Percentiles rank a stretch among this genome's conserved stretches.
Evolutionary conservation across 2,888 invertebrate species (phyloP).

Genomic region (Apodemia mormo): DNA sequence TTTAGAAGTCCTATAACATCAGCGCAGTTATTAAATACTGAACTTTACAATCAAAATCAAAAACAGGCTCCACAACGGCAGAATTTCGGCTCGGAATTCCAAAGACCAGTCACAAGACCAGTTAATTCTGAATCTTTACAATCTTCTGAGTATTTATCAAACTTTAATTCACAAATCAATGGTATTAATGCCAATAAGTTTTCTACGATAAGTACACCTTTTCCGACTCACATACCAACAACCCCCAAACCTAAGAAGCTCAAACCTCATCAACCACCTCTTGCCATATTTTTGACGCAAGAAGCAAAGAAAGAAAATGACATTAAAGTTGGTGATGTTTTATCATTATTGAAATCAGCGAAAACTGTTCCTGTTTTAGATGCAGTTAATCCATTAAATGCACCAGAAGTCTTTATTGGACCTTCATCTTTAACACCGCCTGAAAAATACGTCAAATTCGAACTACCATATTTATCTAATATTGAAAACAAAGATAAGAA

Average conservation of each 20-base stretch:
- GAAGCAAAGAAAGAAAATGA: constrained; percentile 67
- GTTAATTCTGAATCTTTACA: constrained; percentile 46
- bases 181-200: constrained; percentile 61
- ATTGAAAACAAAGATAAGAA: constrained; percentile 87
- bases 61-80: constrained; percentile 50
- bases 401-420: constrained; percentile 91
- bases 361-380: constrained; percentile 90
- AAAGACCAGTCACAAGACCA: constrained; percentile 50
- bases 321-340: constrained; percentile 86
- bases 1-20: constrained; percentile 55
- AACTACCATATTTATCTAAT: constrained; percentile 90
- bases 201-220: constrained; percentile 61
- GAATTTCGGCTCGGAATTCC: constrained; percentile 51
- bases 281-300: constrained; percentile 89
- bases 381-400: constrained; percentile 83
- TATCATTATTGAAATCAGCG: constrained; percentile 85
- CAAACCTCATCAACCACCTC: constrained; percentile 91
- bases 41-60: constrained; percentile 56
- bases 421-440: constrained; percentile 88
- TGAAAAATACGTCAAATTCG: constrained; percentile 88
- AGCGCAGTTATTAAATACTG: constrained; percentile 55
- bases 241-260: constrained; percentile 80
- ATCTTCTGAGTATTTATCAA: constrained; percentile 54
- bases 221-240: constrained; percentile 66
- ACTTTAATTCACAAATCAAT: constrained; percentile 58